Percentiles rank a stretch among this genome's conserved stretches.
phyloP scores from a whole-genome alignment of 2,113 vertebrate species.

The Mus pahari region DNA sequence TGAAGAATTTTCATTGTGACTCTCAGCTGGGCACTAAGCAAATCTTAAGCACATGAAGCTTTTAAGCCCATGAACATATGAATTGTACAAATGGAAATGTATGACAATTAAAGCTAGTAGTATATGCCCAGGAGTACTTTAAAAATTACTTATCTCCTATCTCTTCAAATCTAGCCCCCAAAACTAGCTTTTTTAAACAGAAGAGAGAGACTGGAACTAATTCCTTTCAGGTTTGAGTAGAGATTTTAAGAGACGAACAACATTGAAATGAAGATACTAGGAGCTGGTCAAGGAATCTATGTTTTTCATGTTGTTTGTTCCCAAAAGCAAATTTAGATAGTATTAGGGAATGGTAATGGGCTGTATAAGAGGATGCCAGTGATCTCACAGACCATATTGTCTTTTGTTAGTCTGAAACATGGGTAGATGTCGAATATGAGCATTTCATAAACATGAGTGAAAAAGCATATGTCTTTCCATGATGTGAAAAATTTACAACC shows the following conservation, averaged over 20 bases:
- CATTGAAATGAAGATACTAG: background rate
- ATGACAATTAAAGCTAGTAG: background rate
- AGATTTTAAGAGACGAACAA: background rate
- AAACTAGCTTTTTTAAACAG: background rate
- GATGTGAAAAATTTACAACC: background rate
- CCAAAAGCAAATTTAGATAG: background rate
- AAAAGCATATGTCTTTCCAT: background rate
- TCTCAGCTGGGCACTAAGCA: background rate
- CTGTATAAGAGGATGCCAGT: background rate
- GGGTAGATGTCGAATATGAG: background rate
- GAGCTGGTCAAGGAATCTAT: conserved; percentile 14
- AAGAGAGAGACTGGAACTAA: background rate
- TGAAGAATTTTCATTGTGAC: background rate
- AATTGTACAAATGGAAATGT: background rate
- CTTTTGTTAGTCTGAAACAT: background rate
- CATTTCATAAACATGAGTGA: background rate
- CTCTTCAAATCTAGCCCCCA: background rate
- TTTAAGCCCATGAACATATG: background rate
- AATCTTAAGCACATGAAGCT: background rate
- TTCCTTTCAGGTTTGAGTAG: background rate
- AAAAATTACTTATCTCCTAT: background rate
- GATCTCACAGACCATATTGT: background rate
- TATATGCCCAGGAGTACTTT: background rate
- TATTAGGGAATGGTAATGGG: background rate
- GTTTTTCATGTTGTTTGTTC: background rate